Percentiles rank a stretch among this genome's conserved stretches.
Evolutionary conservation across 2,113 vertebrate genomes (phyloP).

Genomic region (Apteryx owenii): DNA sequence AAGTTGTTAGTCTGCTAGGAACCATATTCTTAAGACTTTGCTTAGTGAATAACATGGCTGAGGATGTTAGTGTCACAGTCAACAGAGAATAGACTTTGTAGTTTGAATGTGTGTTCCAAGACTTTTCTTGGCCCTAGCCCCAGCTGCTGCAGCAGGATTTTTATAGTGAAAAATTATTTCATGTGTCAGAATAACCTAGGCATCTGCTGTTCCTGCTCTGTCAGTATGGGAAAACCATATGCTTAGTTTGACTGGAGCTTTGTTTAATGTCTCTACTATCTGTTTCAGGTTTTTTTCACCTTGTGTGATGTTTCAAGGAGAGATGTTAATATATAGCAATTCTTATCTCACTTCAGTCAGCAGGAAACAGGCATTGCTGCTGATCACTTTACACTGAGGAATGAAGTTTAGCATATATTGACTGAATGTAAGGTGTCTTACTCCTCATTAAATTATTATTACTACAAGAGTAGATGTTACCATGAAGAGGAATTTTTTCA

Average conservation of each 20-base stretch:
- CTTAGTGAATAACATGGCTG: not conserved
- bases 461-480: not conserved
- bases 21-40: not conserved
- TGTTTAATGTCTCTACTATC: not conserved
- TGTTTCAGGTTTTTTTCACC: not conserved
- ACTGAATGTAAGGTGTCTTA: not conserved
- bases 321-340: not conserved
- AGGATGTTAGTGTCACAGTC: not conserved
- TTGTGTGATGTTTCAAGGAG: not conserved
- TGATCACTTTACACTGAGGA: not conserved
- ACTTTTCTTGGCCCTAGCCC: not conserved
- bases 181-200: not conserved
- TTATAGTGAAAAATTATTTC: not conserved
- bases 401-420: not conserved
- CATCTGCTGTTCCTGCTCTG: not conserved
- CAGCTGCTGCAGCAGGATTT: not conserved
- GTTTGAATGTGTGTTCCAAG: not conserved
- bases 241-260: not conserved
- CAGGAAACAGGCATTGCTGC: not conserved
- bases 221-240: not conserved
- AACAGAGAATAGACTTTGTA: not conserved
- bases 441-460: not conserved
- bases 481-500: not conserved
- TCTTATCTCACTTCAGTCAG: not conserved
- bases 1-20: not conserved